These are phyloP conservation scores for Cricetomys ansorgei DNA, from an alignment of 2,113 vertebrate genomes.

Conservation along the genomic window DNA sequence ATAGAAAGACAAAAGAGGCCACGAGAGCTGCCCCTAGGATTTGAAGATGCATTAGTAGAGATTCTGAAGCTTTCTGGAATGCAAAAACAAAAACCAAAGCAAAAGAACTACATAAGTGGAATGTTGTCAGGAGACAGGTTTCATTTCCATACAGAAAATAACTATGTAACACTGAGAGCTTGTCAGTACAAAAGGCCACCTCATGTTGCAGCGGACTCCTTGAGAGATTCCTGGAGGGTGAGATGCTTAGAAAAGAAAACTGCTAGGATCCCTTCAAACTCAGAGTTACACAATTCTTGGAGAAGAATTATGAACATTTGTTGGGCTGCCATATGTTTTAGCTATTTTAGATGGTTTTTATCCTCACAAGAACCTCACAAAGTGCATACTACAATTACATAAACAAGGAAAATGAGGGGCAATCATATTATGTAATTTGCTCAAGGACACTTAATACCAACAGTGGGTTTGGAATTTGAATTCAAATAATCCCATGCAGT, in stretches of 20 bases:
- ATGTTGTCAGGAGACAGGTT: not conserved
- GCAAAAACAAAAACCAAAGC: not conserved
- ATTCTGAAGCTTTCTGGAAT: not conserved
- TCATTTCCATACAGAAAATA: slow-evolving; percentile 28
- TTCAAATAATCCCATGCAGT: not conserved
- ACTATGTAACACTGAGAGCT: not conserved
- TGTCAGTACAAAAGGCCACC: not conserved
- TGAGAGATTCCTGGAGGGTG: not conserved
- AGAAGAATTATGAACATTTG: slow-evolving; percentile 53
- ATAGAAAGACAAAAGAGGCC: not conserved
- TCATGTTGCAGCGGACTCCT: not conserved
- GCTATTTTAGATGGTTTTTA: slow-evolving; percentile 50
- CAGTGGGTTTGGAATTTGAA: slow-evolving; percentile 14
- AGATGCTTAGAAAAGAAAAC: slow-evolving; percentile 57
- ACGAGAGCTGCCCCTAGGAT: not conserved
- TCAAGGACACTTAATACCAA: not conserved
- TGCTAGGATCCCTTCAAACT: not conserved
- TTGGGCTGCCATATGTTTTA: slow-evolving; percentile 44
- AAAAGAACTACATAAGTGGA: not conserved
- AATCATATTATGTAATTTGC: slow-evolving; percentile 34
- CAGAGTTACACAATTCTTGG: slow-evolving; percentile 48
- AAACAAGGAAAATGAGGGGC: slow-evolving; percentile 12
- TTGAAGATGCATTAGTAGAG: slow-evolving; percentile 16
- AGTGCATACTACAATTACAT: slow-evolving; percentile 28
- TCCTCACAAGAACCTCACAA: slow-evolving; percentile 38